Evolutionary conservation across 2,888 invertebrate genomes (phyloP), one percentile per base, ranked within the genome.

Genomic region (Yponomeuta sedellus): DNA sequence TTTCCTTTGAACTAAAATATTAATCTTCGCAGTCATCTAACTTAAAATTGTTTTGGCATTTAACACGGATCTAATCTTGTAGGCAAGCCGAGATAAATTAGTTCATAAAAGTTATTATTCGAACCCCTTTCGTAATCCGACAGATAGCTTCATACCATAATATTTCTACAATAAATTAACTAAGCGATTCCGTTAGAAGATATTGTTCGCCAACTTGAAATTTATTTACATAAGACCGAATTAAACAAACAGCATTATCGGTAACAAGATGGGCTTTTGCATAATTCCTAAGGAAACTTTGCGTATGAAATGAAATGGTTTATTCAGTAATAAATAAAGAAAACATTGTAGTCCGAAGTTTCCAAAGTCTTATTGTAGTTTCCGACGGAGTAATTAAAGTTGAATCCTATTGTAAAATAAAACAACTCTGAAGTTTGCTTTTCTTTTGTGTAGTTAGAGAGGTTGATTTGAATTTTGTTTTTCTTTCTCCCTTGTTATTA

Each of bases 201-300:
- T 52, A 52, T 52, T 52, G 44, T 16, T 52, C 44, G 3, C 44
- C 16, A 52, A 52, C 44, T 52, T 52, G 44, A 52, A 52, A 52
- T 52, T 52, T 52, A 52, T 52, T 52, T 52, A 52, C 44, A 52
- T 52, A 52, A 52, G 44, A 16, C 44, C 44, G 44, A 52, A 52
- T 52, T 52, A 52, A 52, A 52, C 44, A 52, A 52, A 52, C 44
- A 16, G 44, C 12, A 52, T 52, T 52, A 52, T 52, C 16, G 12
- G 44, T 34, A 34, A 34, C 34, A 34, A 34, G 34, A 5, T 52
- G 44, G 44, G 16, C 10, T 52, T 16, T 52, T 52, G 44, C 16
- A 16, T 52, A 52, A 16, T 16, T 12, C 44, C 44, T 16, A 52
- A 12, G 44, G 16, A 52, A 52, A 52, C 1, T 52, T 52, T 52